phyloP scores from a whole-genome alignment of 2,113 vertebrate genomes.

The Microcebus murinus region DNA sequence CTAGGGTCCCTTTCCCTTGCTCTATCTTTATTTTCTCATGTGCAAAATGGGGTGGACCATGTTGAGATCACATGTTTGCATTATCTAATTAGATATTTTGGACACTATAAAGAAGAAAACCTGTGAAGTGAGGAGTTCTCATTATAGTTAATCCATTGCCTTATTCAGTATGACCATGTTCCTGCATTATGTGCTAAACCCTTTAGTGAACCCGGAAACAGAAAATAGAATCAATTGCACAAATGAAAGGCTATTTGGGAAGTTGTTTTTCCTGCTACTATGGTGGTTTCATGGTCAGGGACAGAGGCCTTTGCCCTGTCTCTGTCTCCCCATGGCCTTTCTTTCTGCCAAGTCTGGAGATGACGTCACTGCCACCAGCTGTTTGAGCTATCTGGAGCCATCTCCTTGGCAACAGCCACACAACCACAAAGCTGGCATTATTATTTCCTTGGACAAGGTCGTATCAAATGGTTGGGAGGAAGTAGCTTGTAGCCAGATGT shows the following conservation, averaged over 20 bases:
- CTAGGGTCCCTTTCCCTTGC: not conserved
- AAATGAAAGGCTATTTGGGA: constrained; percentile 20
- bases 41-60: not conserved
- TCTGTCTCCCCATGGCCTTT: constrained; percentile 50
- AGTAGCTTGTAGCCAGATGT: constrained; percentile 57
- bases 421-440: constrained; percentile 72
- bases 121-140: not conserved
- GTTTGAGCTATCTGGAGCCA: constrained; percentile 62
- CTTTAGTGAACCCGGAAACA: constrained; percentile 27
- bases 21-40: not conserved
- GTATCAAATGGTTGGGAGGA: constrained; percentile 42
- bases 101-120: constrained; percentile 8
- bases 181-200: not conserved
- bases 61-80: not conserved
- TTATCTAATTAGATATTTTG: not conserved
- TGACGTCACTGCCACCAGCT: constrained; percentile 65
- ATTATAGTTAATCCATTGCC: not conserved
- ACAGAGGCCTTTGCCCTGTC: constrained; percentile 34
- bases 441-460: constrained; percentile 53
- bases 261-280: constrained; percentile 60
- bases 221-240: constrained; percentile 49
- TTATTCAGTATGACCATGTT: not conserved
- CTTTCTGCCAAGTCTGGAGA: constrained; percentile 45
- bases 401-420: constrained; percentile 71
- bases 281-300: constrained; percentile 19